Evolutionary conservation across 2,888 invertebrate species (phyloP).

Genomic region (Perizoma flavofasciatum): DNA sequence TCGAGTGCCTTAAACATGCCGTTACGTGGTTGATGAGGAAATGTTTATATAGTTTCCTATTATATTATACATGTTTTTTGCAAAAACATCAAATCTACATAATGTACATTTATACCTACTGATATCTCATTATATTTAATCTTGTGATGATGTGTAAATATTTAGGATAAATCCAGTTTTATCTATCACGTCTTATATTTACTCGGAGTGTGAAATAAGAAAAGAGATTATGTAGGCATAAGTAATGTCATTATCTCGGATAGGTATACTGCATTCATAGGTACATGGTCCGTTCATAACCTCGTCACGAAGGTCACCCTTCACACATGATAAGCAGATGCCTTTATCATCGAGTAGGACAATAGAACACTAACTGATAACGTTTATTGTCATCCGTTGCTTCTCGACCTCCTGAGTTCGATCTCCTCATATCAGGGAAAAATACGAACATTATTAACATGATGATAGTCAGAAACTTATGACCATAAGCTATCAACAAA

Average conservation of each 20-base stretch:
- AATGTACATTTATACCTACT: too few relatives aligned
- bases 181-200: too few relatives aligned
- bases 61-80: too few relatives aligned
- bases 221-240: neutral
- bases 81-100: too few relatives aligned
- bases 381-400: constrained; percentile 22
- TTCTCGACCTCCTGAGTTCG: constrained; percentile 16
- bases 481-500: neutral
- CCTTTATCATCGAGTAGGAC: constrained; percentile 16
- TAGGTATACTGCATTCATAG: too few relatives aligned
- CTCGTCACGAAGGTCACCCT: constrained; percentile 6
- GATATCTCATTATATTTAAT: too few relatives aligned
- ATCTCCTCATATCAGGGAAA: constrained; percentile 15
- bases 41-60: too few relatives aligned
- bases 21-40: too few relatives aligned
- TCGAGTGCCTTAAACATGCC: too few relatives aligned
- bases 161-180: too few relatives aligned
- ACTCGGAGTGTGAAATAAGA: neutral
- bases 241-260: neutral
- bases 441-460: constrained; percentile 1
- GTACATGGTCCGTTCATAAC: neutral
- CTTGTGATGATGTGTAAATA: too few relatives aligned
- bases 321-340: constrained; percentile 9
- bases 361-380: constrained; percentile 25
- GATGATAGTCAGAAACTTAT: neutral